Evolutionary conservation across 92 coral and sea anemone species (phyloP).

Genomic region (Epizoanthus ramosus): DNA sequence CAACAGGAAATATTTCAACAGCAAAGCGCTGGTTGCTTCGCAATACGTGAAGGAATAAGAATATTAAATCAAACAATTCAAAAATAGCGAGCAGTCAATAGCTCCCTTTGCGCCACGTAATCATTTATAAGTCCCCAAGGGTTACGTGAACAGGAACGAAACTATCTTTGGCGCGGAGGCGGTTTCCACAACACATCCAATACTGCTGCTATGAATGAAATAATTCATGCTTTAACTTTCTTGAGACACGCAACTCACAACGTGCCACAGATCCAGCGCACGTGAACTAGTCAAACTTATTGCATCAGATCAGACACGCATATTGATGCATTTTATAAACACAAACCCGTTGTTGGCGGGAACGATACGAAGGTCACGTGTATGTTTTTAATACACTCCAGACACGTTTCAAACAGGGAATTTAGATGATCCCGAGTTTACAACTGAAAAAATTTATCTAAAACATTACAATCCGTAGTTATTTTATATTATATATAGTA

Average conservation of each 20-base stretch:
- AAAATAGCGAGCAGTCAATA: too few species aligned
- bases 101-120: conserved; percentile 32
- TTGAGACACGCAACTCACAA: too few species aligned
- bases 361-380: background rate
- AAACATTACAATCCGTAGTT: too few species aligned
- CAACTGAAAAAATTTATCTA: too few species aligned
- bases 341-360: conserved; percentile 37
- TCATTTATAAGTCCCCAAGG: background rate
- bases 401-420: too few species aligned
- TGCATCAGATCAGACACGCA: conserved; percentile 23
- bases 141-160: conserved; percentile 7
- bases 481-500: too few species aligned
- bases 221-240: background rate
- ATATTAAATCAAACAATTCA: background rate
- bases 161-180: background rate
- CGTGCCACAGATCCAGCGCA: background rate
- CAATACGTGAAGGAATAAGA: background rate
- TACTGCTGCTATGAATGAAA: background rate
- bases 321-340: conserved; percentile 15
- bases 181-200: background rate
- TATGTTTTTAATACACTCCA: background rate
- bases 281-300: background rate
- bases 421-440: too few species aligned
- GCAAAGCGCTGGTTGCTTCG: conserved; percentile 10
- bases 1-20: background rate